Evolutionary conservation across 1,140 invertebrate species (phyloP).

Genomic region (Drosophila teissieri): DNA sequence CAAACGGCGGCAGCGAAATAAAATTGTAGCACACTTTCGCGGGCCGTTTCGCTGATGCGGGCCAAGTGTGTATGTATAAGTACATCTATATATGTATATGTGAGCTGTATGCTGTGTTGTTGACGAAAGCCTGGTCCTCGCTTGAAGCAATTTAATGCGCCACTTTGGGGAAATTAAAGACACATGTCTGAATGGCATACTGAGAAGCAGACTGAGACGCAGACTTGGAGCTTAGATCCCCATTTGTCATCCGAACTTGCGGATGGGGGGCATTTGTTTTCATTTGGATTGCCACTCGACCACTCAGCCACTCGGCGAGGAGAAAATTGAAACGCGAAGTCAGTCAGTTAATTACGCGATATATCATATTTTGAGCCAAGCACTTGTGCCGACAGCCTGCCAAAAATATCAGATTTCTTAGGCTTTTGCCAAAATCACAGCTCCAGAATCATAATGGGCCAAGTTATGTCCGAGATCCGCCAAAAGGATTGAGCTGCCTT

Average conservation of each 20-base stretch:
- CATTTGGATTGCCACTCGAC: conserved; percentile 54
- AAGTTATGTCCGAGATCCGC: neutral
- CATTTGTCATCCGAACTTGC: conserved; percentile 60
- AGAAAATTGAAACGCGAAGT: conserved; percentile 46
- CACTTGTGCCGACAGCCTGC: conserved; percentile 21
- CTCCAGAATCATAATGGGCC: neutral
- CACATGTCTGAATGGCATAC: conserved; percentile 36
- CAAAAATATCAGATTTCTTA: neutral
- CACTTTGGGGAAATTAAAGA: conserved; percentile 68
- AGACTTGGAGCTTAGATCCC: conserved; percentile 35
- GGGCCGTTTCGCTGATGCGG: conserved; percentile 40
- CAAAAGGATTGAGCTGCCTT: neutral
- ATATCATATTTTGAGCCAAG: conserved; percentile 51
- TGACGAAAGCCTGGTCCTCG: conserved; percentile 45
- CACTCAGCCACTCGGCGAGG: conserved; percentile 35
- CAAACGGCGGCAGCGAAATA: conserved; percentile 22
- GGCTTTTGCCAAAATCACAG: conserved; percentile 22
- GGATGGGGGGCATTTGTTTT: conserved; percentile 67
- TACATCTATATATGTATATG: too few relatives aligned
- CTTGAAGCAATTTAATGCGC: conserved; percentile 64
- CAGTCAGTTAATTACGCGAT: conserved; percentile 74
- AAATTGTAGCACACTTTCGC: conserved; percentile 58
- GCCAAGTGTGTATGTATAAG: neutral
- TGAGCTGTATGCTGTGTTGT: conserved; percentile 27
- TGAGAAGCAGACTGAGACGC: conserved; percentile 13